These are phyloP conservation scores for Cheirogaleus major DNA, from an alignment of 2,797 vertebrate species.

Conservation along the genomic window DNA sequence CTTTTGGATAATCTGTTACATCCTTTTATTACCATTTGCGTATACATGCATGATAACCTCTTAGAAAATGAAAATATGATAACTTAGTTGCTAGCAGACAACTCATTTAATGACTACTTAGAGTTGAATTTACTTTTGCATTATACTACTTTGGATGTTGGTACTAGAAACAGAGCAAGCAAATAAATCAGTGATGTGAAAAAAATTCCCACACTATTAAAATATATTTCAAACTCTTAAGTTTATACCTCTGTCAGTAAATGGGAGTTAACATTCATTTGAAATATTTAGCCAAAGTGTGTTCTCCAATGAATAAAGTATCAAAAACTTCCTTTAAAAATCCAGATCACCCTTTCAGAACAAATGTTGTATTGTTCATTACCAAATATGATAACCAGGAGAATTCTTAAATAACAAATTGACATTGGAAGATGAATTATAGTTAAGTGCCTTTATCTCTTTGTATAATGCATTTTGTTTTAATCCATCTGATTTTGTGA, in stretches of 20 bases:
- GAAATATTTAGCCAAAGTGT: constrained; percentile 11
- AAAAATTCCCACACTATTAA: background rate
- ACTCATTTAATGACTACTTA: background rate
- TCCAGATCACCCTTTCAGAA: background rate
- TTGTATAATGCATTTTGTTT: constrained; percentile 30
- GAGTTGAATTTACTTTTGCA: constrained; percentile 15
- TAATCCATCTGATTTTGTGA: constrained; percentile 18
- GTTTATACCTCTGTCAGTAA: constrained; percentile 33
- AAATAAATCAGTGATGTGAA: background rate
- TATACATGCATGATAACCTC: background rate
- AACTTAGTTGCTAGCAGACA: background rate
- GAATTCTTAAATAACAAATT: constrained; percentile 4
- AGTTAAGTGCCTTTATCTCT: constrained; percentile 12
- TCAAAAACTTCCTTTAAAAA: constrained; percentile 16
- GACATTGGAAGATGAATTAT: background rate
- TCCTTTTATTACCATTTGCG: background rate
- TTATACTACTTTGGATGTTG: background rate
- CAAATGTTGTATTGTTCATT: background rate
- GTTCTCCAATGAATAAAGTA: background rate
- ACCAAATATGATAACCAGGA: background rate
- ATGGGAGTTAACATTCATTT: constrained; percentile 13
- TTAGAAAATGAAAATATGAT: constrained; percentile 17
- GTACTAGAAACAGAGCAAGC: background rate
- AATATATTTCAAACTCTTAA: constrained; percentile 4
- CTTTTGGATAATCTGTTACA: constrained; percentile 1